Conservation (phyloP, 2,888 invertebrate genomes). For the Campopleginae sp. region DNA sequence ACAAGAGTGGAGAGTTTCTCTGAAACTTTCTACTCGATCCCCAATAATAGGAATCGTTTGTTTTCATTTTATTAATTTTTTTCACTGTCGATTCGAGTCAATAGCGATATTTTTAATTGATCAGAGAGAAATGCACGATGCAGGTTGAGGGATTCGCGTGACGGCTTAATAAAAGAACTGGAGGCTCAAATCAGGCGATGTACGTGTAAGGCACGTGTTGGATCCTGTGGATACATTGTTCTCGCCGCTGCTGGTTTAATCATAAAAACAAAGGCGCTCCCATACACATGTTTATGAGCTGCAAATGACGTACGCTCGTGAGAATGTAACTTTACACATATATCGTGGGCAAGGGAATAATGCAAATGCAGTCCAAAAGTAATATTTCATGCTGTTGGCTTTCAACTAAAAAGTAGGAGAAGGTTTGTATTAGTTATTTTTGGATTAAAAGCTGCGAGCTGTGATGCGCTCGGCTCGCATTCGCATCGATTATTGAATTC, state of each 20-base stretch:
- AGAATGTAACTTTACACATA: conserved; percentile 37
- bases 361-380: neutral
- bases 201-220: neutral
- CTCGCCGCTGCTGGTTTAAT: conserved; percentile 39
- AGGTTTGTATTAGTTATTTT: neutral
- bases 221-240: neutral
- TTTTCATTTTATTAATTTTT: too few species aligned
- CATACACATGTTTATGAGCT: conserved; percentile 25
- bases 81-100: neutral
- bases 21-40: neutral
- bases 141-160: conserved; percentile 3
- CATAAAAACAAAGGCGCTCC: conserved; percentile 36
- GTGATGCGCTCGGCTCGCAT: neutral
- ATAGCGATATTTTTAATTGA: neutral
- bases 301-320: conserved; percentile 39
- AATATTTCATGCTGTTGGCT: neutral
- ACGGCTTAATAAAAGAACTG: conserved; percentile 22
- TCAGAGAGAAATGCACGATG: neutral
- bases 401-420: neutral
- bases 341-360: conserved; percentile 12
- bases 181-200: neutral
- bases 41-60: neutral
- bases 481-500: neutral
- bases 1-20: neutral
- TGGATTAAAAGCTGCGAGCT: neutral